phyloP scores from a whole-genome alignment of 2,888 invertebrate species.

The Priocnemis perturbator region DNA sequence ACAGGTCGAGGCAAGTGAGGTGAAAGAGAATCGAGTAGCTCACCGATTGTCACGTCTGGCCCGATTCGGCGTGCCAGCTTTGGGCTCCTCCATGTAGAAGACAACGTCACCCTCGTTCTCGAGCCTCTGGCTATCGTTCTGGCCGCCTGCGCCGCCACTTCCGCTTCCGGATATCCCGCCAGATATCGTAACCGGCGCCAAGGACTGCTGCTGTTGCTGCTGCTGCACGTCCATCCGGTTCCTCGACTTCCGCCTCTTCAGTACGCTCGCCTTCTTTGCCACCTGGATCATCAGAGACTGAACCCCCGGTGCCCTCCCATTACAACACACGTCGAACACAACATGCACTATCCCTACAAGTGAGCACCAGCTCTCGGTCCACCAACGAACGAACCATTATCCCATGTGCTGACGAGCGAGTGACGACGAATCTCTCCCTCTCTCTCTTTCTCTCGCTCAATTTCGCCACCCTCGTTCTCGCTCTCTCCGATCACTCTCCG shows the following conservation, averaged over 20 bases:
- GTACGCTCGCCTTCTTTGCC: slow-evolving; percentile 84
- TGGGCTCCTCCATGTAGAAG: slow-evolving; percentile 81
- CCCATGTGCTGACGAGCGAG: not conserved
- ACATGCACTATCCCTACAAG: slow-evolving; percentile 70
- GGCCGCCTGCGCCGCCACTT: slow-evolving; percentile 32
- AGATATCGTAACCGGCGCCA: slow-evolving; percentile 59
- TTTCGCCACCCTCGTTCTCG: slow-evolving; percentile 3
- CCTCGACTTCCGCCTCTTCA: slow-evolving; percentile 83
- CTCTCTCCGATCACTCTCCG: slow-evolving; percentile 12
- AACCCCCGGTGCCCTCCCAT: slow-evolving; percentile 76
- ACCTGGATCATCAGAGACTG: slow-evolving; percentile 85
- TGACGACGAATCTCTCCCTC: not conserved
- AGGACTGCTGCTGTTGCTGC: slow-evolving; percentile 56
- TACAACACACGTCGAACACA: slow-evolving; percentile 72
- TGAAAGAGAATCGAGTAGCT: too few relatives aligned
- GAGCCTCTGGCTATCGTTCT: slow-evolving; percentile 69
- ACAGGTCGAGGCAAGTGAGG: too few relatives aligned
- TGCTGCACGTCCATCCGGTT: slow-evolving; percentile 80
- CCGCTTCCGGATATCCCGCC: slow-evolving; percentile 35
- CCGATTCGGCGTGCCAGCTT: slow-evolving; percentile 76
- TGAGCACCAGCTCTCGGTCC: slow-evolving; percentile 39
- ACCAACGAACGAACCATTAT: slow-evolving; percentile 25
- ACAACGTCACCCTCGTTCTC: slow-evolving; percentile 81
- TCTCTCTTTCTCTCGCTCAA: slow-evolving; percentile 5
- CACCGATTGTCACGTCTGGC: slow-evolving; percentile 73